phyloP scores from a whole-genome alignment of 2,113 vertebrate species.

The Hiodon alosoides region DNA sequence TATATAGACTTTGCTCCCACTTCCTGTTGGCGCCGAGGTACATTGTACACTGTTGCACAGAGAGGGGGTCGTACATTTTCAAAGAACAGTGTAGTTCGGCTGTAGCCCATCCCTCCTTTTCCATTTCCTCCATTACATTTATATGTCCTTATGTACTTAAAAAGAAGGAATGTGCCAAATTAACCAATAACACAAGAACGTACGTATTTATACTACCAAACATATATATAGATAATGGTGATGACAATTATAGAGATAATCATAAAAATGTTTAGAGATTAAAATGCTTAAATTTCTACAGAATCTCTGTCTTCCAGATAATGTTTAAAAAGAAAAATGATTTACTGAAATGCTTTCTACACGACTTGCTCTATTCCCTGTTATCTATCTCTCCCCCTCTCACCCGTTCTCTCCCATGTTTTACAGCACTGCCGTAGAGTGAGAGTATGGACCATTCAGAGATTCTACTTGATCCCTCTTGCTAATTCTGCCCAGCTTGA shows the following conservation, averaged over 20 bases:
- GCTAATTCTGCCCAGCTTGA: constrained; percentile 4
- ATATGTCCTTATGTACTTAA: constrained; percentile 9
- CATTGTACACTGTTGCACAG: constrained; percentile 9
- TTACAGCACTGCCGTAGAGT: not conserved
- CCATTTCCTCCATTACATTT: not conserved
- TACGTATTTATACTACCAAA: not conserved
- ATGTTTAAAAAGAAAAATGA: constrained; percentile 56
- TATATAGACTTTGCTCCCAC: too few species aligned
- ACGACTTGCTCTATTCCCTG: constrained; percentile 51
- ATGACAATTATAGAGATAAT: constrained; percentile 58
- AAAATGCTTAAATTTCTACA: constrained; percentile 60
- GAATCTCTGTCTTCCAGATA: constrained; percentile 77
- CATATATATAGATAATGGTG: constrained; percentile 16
- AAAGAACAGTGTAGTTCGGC: not conserved
- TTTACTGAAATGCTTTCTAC: constrained; percentile 61
- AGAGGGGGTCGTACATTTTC: not conserved
- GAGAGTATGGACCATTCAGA: not conserved
- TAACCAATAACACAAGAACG: not conserved
- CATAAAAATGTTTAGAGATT: constrained; percentile 55
- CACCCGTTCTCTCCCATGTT: not conserved
- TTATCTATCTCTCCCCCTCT: constrained; percentile 14
- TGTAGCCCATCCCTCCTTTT: not conserved
- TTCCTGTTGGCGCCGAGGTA: not conserved
- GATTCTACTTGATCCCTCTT: constrained; percentile 11
- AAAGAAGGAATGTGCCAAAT: constrained; percentile 4